Percentiles rank a stretch among this genome's conserved stretches.
These are phyloP conservation scores for Trypoxylus dichotomus DNA, from an alignment of 1,140 invertebrate species.

Conservation along the genomic window DNA sequence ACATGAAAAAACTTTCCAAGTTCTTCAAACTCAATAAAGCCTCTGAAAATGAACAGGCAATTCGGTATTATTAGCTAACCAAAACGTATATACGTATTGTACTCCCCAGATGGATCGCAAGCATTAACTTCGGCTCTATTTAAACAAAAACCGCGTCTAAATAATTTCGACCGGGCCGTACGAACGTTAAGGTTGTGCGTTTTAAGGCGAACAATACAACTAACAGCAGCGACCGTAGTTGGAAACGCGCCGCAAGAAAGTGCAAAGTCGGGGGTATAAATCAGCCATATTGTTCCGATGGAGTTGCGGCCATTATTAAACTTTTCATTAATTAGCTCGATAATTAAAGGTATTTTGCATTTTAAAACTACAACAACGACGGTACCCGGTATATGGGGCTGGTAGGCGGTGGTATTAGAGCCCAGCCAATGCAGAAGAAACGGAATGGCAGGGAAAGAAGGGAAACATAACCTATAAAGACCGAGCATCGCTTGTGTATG, in stretches of 20 bases:
- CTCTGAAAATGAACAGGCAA: not conserved
- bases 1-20: not conserved
- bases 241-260: constrained; percentile 16
- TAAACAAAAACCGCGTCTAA: constrained; percentile 14
- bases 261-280: constrained; percentile 26
- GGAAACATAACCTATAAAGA: not conserved
- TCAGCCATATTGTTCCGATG: constrained; percentile 25
- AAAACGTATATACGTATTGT: not conserved
- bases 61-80: not conserved
- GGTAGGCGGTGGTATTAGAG: not conserved
- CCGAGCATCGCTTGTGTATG: constrained; percentile 11
- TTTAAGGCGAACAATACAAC: constrained; percentile 7
- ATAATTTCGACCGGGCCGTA: not conserved
- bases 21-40: not conserved
- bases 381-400: not conserved
- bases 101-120: not conserved
- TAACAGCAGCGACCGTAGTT: not conserved
- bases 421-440: constrained; percentile 19
- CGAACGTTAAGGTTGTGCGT: not conserved
- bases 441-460: not conserved
- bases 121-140: not conserved
- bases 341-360: constrained; percentile 41
- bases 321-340: constrained; percentile 39
- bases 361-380: constrained; percentile 35
- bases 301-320: constrained; percentile 36